Evolutionary conservation across 2,797 vertebrate species (phyloP), one percentile per base, ranked within the genome.

Genomic region (Manis crassicaudata): DNA sequence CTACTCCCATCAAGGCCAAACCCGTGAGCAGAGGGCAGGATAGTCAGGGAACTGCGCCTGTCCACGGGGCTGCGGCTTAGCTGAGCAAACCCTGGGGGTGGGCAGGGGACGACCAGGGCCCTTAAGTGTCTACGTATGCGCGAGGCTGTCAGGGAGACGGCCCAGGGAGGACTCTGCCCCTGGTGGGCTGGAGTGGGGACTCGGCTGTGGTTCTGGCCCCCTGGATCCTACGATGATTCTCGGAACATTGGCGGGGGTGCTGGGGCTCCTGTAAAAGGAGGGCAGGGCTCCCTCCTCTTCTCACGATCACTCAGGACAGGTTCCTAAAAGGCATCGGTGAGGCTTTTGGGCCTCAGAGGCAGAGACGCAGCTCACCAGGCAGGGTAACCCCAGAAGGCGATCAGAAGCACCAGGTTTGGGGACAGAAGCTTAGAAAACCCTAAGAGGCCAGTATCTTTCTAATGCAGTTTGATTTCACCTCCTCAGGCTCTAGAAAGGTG

Each of bases 391-490:
- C 50, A 25, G 0, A 0, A 46, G 40, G 50, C 10, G 2, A 21
- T 75, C 58, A 54, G 63, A 83, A 72, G 21, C 14, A 56, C 68
- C 35, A 46, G 20, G 86, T 27, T 35, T 0, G 63, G n/a, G 50
- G 25, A 54, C 20, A 37, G 6, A 2, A 7, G 13, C 46, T 88
- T 54, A 75, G 80, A 81, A 90, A 90, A 72, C 27, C 62, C 43
- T 40, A 58, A 80, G 43, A 88, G 63, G 56, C 73, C 63, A 50
- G 60, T 29, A 20, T 50, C 50, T 70, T 73, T 67, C 46, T 80
- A 50, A 56, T 6, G 50, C n/a, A 32, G 17, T 80, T 70, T 86
- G 54, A 70, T 83, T 92, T 90, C 29, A 72, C 32, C 27, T 29
- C 35, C 40, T 79, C 1, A 0, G 18, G 5, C 68, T 88, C 76